Percentiles rank a stretch among this genome's conserved stretches.
Evolutionary conservation across 2,113 vertebrate species (phyloP).

Genomic region (Synodontis membranacea): DNA sequence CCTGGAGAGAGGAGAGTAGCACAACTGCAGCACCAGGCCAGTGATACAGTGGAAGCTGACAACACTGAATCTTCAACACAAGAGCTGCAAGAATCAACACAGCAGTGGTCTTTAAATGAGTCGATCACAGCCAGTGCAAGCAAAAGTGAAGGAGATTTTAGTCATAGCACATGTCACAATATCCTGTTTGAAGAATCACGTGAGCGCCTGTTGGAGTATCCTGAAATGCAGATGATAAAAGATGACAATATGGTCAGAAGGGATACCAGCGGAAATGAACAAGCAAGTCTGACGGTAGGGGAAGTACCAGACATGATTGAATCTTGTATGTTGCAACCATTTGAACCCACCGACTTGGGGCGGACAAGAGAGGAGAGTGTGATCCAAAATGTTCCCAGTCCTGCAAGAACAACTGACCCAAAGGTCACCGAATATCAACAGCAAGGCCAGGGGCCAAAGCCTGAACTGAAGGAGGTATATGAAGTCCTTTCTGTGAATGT

Average conservation of each 20-base stretch:
- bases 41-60: background rate
- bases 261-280: slow-evolving; percentile 28
- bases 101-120: background rate
- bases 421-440: slow-evolving; percentile 17
- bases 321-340: slow-evolving; percentile 17
- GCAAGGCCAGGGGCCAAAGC: slow-evolving; percentile 21
- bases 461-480: slow-evolving; percentile 36
- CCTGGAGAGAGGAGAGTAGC: background rate
- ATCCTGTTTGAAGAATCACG: background rate
- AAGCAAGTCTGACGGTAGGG: slow-evolving; percentile 35
- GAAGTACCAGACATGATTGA: slow-evolving; percentile 42
- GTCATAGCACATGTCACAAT: background rate
- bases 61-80: background rate
- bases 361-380: slow-evolving; percentile 44
- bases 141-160: slow-evolving; percentile 10
- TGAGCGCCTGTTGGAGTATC: background rate
- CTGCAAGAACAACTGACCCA: slow-evolving; percentile 29
- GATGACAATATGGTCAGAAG: background rate
- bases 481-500: slow-evolving; percentile 45
- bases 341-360: slow-evolving; percentile 26
- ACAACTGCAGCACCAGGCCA: slow-evolving; percentile 13
- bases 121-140: background rate
- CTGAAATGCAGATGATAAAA: slow-evolving; percentile 23
- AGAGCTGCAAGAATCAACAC: slow-evolving; percentile 10
- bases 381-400: slow-evolving; percentile 26